Evolutionary conservation across 2,888 invertebrate species (phyloP), one percentile per base, ranked within the genome.

Genomic region (Catocala fraxini): DNA sequence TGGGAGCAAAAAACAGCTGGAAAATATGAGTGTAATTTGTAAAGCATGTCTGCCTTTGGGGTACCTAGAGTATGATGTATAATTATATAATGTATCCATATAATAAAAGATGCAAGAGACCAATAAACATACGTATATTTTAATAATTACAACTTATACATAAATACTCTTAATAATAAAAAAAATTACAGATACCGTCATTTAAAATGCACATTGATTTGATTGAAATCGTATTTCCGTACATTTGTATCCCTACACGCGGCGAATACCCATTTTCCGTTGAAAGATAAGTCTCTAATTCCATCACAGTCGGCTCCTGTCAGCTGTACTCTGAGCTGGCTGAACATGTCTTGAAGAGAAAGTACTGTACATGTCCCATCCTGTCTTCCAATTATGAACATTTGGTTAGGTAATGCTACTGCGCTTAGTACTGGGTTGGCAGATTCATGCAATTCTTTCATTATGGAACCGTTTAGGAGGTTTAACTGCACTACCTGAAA

Each of bases 281-380:
- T 96, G 68, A 93, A 94, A 0, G 94, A 88, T 35, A 96, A 85
- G 73, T 95, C 95, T 81, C 96, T 95, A 12, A 97, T 94, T 0
- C 96, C 96, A 77, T 97, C 97, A 84, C 95, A 96, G 78, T 97
- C 96, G 0, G 96, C 92, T 0, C 97, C 97, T 6, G 96, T 96
- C n/a, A 97, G 85, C 64, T 96, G 95, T 0, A 95, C 89, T 62
- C 91, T 84, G 4, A 85, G 78, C 56, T 77, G 56, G 43, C 70
- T 77, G 57, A 87, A 86, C 13, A 86, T 78, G 47, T 91, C 88
- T 63, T 91, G 85, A 57, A 95, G 75, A 12, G 94, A 94, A 42
- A 95, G 81, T 9, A 94, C 94, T 46, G 95, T 95, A 75, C 96
- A 95, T 0, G 95, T 95, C 0, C 97, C 97, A 80, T 96, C 96